Conservation (phyloP, 2,888 invertebrate genomes). For the Strigamia transsilvanica region DNA sequence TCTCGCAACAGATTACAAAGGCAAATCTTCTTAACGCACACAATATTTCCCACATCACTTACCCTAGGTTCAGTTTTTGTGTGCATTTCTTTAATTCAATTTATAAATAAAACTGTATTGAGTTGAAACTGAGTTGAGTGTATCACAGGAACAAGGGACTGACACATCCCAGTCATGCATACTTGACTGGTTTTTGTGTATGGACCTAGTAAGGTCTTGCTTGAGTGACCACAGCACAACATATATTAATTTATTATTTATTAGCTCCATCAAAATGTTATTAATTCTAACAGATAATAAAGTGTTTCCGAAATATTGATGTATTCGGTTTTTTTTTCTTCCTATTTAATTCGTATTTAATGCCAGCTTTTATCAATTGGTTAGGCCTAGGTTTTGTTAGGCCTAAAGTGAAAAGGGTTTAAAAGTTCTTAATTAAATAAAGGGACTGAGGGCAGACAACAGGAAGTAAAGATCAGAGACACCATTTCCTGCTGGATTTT, state of each 20-base stretch:
- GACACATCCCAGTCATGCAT: conserved; percentile 27
- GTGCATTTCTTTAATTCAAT: not conserved
- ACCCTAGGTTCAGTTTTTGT: not conserved
- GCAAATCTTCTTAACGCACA: not conserved
- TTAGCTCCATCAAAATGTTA: not conserved
- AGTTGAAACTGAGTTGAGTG: not conserved
- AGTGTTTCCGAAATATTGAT: not conserved
- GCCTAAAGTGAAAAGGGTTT: not conserved
- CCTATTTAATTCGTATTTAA: not conserved
- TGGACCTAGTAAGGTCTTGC: not conserved
- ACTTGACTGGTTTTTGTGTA: conserved; percentile 40
- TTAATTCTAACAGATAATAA: conserved; percentile 14
- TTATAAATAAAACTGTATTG: not conserved
- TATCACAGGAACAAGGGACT: conserved; percentile 24
- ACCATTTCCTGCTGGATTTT: conserved; percentile 28
- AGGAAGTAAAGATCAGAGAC: conserved; percentile 32
- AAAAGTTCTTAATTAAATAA: not conserved
- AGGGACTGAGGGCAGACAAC: conserved; percentile 30
- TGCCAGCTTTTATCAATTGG: not conserved
- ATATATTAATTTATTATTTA: conserved; percentile 33
- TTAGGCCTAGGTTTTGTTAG: not conserved
- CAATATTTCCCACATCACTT: conserved; percentile 28
- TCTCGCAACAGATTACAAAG: not conserved
- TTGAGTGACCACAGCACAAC: conserved; percentile 22
- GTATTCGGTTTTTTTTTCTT: not conserved